Conservation (phyloP, 2,888 invertebrate species). For the Cheilosia scutellata region DNA sequence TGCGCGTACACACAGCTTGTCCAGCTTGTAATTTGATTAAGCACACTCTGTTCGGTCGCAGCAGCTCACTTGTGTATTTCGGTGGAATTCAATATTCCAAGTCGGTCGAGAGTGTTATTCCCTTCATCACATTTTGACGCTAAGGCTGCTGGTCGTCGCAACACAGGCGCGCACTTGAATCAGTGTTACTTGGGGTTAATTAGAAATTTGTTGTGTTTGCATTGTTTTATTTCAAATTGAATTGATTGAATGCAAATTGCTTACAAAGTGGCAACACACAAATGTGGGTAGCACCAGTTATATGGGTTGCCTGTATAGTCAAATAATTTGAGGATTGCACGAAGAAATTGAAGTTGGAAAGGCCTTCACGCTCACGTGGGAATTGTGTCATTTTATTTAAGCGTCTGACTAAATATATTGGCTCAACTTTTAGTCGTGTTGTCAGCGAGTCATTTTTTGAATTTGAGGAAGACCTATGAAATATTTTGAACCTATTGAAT, state of each 20-base stretch:
- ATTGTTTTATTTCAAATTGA: slow-evolving; percentile 30
- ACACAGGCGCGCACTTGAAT: slow-evolving; percentile 26
- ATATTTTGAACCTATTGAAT: no score
- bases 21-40: slow-evolving; percentile 54
- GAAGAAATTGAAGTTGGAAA: no score
- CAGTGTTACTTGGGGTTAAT: slow-evolving; percentile 47
- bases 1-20: background rate
- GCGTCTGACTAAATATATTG: no score
- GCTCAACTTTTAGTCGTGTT: no score
- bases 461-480: no score
- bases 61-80: slow-evolving; percentile 29
- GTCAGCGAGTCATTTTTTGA: no score
- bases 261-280: background rate
- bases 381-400: background rate
- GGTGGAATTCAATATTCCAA: background rate
- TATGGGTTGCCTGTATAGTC: background rate
- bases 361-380: background rate
- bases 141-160: slow-evolving; percentile 29
- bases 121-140: slow-evolving; percentile 71
- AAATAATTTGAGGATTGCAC: no score
- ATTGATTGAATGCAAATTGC: slow-evolving; percentile 20
- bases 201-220: slow-evolving; percentile 18
- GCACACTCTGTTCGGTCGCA: slow-evolving; percentile 23
- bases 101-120: slow-evolving; percentile 43
- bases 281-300: slow-evolving; percentile 20